Conservation (phyloP, 2,113 vertebrate species). For the Coptodon bakossiorum region DNA sequence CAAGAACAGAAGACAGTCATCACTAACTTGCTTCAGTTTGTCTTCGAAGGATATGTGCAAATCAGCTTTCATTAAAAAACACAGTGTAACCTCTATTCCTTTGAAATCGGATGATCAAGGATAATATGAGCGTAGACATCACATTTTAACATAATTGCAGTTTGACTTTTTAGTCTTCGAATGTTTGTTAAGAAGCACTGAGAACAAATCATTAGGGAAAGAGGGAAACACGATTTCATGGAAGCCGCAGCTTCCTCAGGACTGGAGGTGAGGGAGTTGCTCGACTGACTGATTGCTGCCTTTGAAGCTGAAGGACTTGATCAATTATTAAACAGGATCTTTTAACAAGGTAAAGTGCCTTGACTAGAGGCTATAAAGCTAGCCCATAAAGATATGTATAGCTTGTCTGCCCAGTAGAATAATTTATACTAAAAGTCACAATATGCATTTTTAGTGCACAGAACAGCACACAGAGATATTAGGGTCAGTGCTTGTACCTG, state of each 20-base stretch:
- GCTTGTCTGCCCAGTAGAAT: constrained; percentile 1
- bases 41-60: neutral
- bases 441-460: constrained; percentile 9
- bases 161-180: constrained; percentile 18
- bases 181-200: constrained; percentile 1
- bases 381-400: constrained; percentile 43
- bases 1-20: neutral
- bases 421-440: constrained; percentile 45
- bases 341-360: constrained; percentile 55
- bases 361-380: constrained; percentile 32
- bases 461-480: neutral
- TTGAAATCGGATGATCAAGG: constrained; percentile 17
- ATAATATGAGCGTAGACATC: neutral
- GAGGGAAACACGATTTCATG: constrained; percentile 9
- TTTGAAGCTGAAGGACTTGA: constrained; percentile 56
- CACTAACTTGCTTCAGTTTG: neutral
- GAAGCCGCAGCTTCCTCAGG: constrained; percentile 6
- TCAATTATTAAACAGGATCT: constrained; percentile 66
- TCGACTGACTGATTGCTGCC: constrained; percentile 46
- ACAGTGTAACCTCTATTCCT: neutral
- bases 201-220: constrained; percentile 20
- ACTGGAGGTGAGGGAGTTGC: neutral
- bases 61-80: constrained; percentile 5
- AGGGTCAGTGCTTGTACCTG: constrained; percentile 33
- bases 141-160: constrained; percentile 6